These are phyloP conservation scores for Drosophila prosaltans DNA, from an alignment of 1,140 invertebrate species.

Conservation along the genomic window DNA sequence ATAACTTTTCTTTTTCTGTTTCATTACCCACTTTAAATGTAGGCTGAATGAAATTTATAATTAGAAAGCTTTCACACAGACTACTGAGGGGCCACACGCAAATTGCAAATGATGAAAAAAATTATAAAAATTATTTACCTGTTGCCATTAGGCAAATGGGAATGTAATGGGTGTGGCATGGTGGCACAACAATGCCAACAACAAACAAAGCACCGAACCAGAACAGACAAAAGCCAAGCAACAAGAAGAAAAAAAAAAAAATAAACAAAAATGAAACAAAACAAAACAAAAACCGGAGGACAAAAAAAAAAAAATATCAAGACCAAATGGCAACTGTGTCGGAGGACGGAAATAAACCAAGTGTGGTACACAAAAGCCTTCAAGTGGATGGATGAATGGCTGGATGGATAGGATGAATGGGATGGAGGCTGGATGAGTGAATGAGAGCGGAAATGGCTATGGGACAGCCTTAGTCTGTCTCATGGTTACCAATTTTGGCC, in stretches of 20 bases:
- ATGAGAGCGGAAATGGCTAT: conserved; percentile 57
- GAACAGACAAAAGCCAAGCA: conserved; percentile 46
- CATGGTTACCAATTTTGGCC: conserved; percentile 18
- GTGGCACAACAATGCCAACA: not conserved
- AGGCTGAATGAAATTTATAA: conserved; percentile 57
- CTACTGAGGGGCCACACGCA: not conserved
- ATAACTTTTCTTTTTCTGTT: conserved; percentile 37
- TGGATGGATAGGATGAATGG: conserved; percentile 40
- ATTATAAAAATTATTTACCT: conserved; percentile 46
- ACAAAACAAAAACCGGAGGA: conserved; percentile 25
- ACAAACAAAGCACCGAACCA: conserved; percentile 7
- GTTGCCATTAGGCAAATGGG: conserved; percentile 30
- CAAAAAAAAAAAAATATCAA: conserved; percentile 50
- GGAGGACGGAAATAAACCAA: conserved; percentile 65
- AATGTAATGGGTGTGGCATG: conserved; percentile 9
- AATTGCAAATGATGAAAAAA: conserved; percentile 6
- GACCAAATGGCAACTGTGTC: conserved; percentile 60
- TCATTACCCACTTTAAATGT: conserved; percentile 40
- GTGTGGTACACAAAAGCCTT: conserved; percentile 61
- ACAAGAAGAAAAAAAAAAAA: conserved; percentile 43
- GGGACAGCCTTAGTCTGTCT: conserved; percentile 51
- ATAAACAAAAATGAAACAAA: not conserved
- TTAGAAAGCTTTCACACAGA: conserved; percentile 48
- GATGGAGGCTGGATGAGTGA: conserved; percentile 29
- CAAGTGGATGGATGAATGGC: conserved; percentile 44